Conservation (phyloP, 2,888 invertebrate species). For the Scaptodrosophila latifasciaeformis region DNA sequence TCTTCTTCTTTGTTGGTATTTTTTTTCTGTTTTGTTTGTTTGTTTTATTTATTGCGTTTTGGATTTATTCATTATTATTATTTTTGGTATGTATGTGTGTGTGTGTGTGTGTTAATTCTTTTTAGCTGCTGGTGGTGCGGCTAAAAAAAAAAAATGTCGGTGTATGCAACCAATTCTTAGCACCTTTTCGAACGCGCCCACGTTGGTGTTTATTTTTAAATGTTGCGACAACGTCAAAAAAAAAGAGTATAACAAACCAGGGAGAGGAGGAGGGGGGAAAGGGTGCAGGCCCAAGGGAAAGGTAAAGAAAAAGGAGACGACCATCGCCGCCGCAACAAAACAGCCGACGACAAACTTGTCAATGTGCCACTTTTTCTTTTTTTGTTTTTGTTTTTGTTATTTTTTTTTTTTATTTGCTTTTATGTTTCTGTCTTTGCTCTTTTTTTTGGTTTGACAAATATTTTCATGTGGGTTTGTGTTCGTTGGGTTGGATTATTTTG, state of each 20-base stretch:
- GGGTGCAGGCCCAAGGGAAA: no score
- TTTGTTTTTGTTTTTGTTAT: constrained; percentile 8
- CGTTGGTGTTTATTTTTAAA: constrained; percentile 49
- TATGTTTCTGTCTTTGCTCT: neutral
- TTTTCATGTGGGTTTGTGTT: constrained; percentile 40
- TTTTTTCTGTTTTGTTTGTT: neutral
- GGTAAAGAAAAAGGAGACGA: no score
- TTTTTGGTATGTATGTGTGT: neutral
- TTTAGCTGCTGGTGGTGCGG: constrained; percentile 13
- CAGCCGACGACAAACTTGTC: constrained; percentile 20
- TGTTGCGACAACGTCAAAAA: neutral
- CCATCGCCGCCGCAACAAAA: constrained; percentile 10
- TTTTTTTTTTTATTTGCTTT: constrained; percentile 5
- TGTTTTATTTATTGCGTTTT: neutral
- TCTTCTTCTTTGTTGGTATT: neutral
- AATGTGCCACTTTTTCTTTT: neutral
- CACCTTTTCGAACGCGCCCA: constrained; percentile 59
- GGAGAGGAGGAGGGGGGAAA: neutral
- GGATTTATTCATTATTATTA: neutral
- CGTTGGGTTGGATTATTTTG: no score
- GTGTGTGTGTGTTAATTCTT: neutral
- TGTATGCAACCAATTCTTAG: constrained; percentile 60
- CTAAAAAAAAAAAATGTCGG: neutral
- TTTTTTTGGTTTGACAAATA: no score
- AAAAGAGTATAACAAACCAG: constrained; percentile 1